These are phyloP conservation scores for Coptodon rendalli DNA, from an alignment of 2,113 vertebrate species.

Conservation along the genomic window DNA sequence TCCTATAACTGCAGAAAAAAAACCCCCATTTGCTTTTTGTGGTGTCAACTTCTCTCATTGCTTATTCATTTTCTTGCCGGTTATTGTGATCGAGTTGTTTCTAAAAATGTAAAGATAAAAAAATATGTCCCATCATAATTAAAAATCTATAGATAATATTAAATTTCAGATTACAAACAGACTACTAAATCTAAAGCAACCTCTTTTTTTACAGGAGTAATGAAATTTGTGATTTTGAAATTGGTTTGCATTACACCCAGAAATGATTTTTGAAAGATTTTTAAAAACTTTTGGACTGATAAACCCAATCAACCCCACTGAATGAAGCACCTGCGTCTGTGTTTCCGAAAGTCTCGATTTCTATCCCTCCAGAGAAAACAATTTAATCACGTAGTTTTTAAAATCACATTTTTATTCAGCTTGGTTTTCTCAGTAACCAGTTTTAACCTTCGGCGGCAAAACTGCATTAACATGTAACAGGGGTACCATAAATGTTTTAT, in stretches of 20 bases:
- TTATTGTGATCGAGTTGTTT: background rate
- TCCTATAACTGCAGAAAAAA: background rate
- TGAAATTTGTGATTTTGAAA: background rate
- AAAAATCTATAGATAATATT: background rate
- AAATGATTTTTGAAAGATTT: background rate
- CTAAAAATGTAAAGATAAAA: background rate
- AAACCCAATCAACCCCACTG: background rate
- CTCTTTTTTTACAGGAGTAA: background rate
- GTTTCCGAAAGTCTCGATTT: background rate
- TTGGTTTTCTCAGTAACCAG: background rate
- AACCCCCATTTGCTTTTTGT: accelerated
- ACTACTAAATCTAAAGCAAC: background rate
- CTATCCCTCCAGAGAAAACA: background rate
- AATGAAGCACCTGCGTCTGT: background rate
- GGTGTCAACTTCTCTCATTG: background rate
- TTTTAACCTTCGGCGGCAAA: background rate
- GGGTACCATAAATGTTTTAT: background rate
- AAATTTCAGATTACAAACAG: background rate
- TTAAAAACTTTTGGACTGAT: background rate
- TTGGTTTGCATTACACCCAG: background rate
- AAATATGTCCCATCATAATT: background rate
- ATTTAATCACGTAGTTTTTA: background rate
- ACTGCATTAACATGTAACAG: background rate
- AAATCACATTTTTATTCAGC: background rate
- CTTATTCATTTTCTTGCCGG: background rate